Base-by-base conservation (phyloP, 2,888 invertebrate genomes). In the Esperia sulphurella region DNA sequence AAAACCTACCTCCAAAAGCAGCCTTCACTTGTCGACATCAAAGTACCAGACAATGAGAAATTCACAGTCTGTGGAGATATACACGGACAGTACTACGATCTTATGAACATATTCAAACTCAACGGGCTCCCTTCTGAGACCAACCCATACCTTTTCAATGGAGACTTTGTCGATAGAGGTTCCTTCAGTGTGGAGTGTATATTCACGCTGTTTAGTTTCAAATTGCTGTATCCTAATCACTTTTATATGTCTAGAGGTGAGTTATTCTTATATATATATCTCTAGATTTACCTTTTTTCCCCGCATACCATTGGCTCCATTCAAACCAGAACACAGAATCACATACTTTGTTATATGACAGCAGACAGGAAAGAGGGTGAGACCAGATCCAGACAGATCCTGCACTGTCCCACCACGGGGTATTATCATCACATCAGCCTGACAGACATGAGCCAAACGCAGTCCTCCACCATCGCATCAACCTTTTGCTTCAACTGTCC, bases 181-280 rank as follows among this genome's bases (percentile, higher is more conserved):
- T 98, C 99, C 0, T 99, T 99, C 83, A 98, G 98, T 33, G 98
- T 99, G 30, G 99, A 99, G 89, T 99, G 99, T 79, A 99, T 99
- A 73, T 98, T 99, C 76, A 96, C 96, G 8, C 89, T 99, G 56
- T 98, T 99, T 81, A 97, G 98, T 55, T 99, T 97, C 86, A 99
- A 99, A 82, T 90, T 99, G 54, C 90, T 99, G 43, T 98, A 94
- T 84, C 99, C 99, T 0, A 92, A 98, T 74, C 95, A 98, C 81
- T 99, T 99, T 87, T 99, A 93, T 83, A 96, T 99, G 96, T 97
- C 98, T 0, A 92, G 99, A 92, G 99, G 98, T 97, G 84, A 91
- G 90, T 44, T 13, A 8, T 10, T 30, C 5, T 35, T 10, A n/a
- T n/a, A n/a, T n/a, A n/a, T n/a, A n/a, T n/a, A n/a, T n/a, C n/a